A percentile compares a stretch with the other conserved stretches of the same genome.
Conservation (phyloP, 2,113 vertebrate genomes). For the Cacatua alba region DNA sequence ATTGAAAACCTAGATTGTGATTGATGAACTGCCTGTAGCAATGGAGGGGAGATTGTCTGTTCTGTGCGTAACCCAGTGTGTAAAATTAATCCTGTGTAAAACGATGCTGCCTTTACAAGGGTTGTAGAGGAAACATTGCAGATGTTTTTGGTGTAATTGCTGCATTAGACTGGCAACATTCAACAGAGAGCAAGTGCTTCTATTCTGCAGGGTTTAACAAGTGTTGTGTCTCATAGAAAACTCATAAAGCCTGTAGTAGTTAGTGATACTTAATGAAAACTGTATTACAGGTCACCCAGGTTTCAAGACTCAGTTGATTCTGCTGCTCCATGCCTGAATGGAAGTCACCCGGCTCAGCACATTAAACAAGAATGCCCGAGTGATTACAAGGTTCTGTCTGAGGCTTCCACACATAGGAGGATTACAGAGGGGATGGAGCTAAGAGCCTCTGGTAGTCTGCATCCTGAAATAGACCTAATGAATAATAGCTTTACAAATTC, state of each 20-base stretch:
- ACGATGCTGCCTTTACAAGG: neutral
- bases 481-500: slow-evolving; percentile 78
- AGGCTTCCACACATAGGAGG: slow-evolving; percentile 66
- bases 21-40: slow-evolving; percentile 20
- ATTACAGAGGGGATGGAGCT: slow-evolving; percentile 72
- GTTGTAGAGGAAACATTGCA: neutral
- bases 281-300: slow-evolving; percentile 79
- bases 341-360: slow-evolving; percentile 75
- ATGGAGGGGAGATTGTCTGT: slow-evolving; percentile 6
- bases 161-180: neutral
- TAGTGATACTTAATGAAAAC: slow-evolving; percentile 31
- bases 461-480: slow-evolving; percentile 70
- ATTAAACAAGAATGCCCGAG: slow-evolving; percentile 91
- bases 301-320: slow-evolving; percentile 74
- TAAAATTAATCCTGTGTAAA: slow-evolving; percentile 40
- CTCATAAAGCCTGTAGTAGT: neutral
- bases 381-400: slow-evolving; percentile 79
- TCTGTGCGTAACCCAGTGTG: neutral
- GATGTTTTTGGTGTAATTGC: neutral
- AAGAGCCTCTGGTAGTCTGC: slow-evolving; percentile 62
- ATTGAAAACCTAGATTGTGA: slow-evolving; percentile 40
- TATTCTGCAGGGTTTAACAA: neutral
- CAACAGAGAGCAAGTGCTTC: neutral
- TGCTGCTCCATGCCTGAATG: slow-evolving; percentile 74
- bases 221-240: slow-evolving; percentile 5